Percentiles rank a stretch among this genome's conserved stretches.
These are phyloP conservation scores for Acrobasis consociella DNA, from an alignment of 2,888 invertebrate genomes.

Conservation along the genomic window DNA sequence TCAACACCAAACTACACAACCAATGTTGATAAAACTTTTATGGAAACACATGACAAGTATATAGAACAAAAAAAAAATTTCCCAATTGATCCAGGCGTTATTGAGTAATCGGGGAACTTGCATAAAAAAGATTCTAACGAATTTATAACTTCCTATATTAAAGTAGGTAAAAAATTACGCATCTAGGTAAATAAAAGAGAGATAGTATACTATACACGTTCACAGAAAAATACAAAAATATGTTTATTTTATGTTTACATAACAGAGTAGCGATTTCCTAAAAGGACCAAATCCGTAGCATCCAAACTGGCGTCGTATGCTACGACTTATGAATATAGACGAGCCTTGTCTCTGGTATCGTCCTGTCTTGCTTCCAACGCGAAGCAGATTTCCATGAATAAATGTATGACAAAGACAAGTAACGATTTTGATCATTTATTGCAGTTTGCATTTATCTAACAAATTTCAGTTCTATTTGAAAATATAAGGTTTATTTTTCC, in stretches of 20 bases:
- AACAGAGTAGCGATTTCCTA: slow-evolving; percentile 7
- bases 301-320: slow-evolving; percentile 14
- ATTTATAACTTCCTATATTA: too few species aligned
- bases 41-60: neutral
- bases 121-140: too few species aligned
- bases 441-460: neutral
- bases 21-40: too few species aligned
- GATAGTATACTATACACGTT: too few species aligned
- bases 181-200: too few species aligned
- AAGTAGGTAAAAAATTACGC: too few species aligned
- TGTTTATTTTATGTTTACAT: slow-evolving; percentile 17
- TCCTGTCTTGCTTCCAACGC: neutral
- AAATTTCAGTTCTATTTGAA: neutral
- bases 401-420: slow-evolving; percentile 1
- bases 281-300: slow-evolving; percentile 8
- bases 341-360: slow-evolving; percentile 10
- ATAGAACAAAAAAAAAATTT: neutral
- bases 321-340: slow-evolving; percentile 24
- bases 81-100: too few species aligned
- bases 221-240: neutral
- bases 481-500: too few species aligned
- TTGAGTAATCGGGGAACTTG: too few species aligned
- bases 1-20: too few species aligned
- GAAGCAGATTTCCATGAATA: slow-evolving; percentile 19
- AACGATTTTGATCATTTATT: slow-evolving; percentile 9